Conservation (phyloP, 2,113 vertebrate genomes). For the Cnemophilus loriae region DNA sequence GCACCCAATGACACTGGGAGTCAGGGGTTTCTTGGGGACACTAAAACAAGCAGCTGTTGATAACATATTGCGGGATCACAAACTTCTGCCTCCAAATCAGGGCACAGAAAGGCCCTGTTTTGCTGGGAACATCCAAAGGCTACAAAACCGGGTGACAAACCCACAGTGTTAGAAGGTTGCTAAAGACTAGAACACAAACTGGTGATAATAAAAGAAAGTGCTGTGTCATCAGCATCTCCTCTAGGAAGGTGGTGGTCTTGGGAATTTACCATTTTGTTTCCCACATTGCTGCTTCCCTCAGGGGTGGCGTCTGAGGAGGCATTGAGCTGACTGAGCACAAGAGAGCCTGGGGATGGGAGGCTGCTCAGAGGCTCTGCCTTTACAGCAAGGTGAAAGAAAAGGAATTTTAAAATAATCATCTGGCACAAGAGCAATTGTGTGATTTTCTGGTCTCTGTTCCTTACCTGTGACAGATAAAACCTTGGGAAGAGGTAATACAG, state of each 20-base stretch:
- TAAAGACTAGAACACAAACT: background rate
- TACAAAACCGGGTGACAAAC: background rate
- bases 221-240: background rate
- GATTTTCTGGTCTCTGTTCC: background rate
- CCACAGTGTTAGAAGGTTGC: fast-evolving
- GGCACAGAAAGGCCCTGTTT: background rate
- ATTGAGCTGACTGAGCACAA: background rate
- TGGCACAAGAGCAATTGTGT: background rate
- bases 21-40: background rate
- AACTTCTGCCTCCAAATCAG: background rate
- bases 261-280: background rate
- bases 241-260: background rate
- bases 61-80: background rate
- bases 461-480: background rate
- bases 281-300: background rate
- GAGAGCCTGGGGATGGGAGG: background rate
- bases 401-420: background rate
- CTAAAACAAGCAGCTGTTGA: background rate
- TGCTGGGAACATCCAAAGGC: background rate
- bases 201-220: background rate
- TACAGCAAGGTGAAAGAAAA: background rate
- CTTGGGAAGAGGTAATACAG: background rate
- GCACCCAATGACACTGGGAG: fast-evolving
- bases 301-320: fast-evolving
- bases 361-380: background rate